Percentiles rank a stretch among this genome's conserved stretches.
phyloP scores from a whole-genome alignment of 1,140 invertebrate species.

The Magallana angulata region DNA sequence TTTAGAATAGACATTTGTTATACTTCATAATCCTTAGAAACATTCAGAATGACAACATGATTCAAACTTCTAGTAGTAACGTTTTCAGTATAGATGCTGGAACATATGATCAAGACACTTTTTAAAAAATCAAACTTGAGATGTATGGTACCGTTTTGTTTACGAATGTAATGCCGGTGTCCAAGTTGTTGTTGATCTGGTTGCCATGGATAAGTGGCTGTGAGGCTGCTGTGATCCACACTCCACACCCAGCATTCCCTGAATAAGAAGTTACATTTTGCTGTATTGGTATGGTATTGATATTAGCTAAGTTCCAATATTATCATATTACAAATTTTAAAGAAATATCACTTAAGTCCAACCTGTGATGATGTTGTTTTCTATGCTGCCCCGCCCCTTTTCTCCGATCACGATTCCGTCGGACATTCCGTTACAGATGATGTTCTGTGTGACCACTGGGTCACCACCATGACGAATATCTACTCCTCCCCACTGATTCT shows the following conservation, averaged over 20 bases:
- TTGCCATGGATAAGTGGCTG: slow-evolving; percentile 73
- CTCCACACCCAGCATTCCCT: slow-evolving; percentile 74
- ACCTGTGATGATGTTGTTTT: slow-evolving; percentile 75
- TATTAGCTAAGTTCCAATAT: too few relatives aligned
- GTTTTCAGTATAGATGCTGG: too few relatives aligned
- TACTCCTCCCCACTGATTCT: slow-evolving; percentile 75
- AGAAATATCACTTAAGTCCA: neutral
- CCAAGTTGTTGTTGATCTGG: slow-evolving; percentile 72
- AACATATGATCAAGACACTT: too few relatives aligned
- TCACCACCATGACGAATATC: slow-evolving; percentile 73
- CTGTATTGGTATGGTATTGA: too few relatives aligned
- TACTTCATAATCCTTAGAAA: too few relatives aligned
- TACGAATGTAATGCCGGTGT: slow-evolving; percentile 71
- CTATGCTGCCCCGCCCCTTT: slow-evolving; percentile 67
- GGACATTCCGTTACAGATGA: slow-evolving; percentile 70
- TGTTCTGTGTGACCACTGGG: slow-evolving; percentile 68
- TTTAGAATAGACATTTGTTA: too few relatives aligned
- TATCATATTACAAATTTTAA: too few relatives aligned
- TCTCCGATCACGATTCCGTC: slow-evolving; percentile 75
- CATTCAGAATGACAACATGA: too few relatives aligned
- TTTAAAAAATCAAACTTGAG: too few relatives aligned
- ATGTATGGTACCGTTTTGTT: slow-evolving; percentile 62
- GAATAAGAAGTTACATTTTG: neutral
- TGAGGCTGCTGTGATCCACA: slow-evolving; percentile 72
- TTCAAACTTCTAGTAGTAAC: too few relatives aligned